These are phyloP conservation scores for Sarcophaga carnaria DNA, from an alignment of 2,888 invertebrate genomes.

Conservation along the genomic window DNA sequence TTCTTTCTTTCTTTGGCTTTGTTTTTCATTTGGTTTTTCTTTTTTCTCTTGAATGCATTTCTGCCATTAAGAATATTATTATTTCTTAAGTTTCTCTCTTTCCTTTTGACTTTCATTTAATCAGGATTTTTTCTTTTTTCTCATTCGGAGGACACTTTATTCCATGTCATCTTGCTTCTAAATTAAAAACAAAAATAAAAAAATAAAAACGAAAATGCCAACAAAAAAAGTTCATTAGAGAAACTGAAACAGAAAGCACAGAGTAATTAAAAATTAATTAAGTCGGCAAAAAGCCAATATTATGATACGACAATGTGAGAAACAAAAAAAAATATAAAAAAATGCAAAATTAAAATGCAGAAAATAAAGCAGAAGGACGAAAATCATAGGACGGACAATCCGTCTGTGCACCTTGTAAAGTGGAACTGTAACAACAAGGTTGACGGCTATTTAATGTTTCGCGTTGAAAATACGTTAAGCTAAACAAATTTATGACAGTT, in stretches of 20 bases:
- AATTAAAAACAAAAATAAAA: neutral
- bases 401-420: conserved; percentile 23
- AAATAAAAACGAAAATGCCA: conserved; percentile 12
- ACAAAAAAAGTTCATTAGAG: conserved; percentile 29
- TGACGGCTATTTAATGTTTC: conserved; percentile 45
- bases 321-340: conserved; percentile 2
- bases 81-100: conserved; percentile 28
- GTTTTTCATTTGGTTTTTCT: neutral
- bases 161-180: conserved; percentile 9
- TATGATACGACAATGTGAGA: conserved; percentile 22
- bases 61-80: conserved; percentile 23
- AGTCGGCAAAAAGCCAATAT: conserved; percentile 60
- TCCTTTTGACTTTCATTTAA: conserved; percentile 7
- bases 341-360: neutral
- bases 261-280: conserved; percentile 68
- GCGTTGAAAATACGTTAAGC: conserved; percentile 24
- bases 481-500: neutral
- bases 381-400: conserved; percentile 24
- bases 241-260: conserved; percentile 45
- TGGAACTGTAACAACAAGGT: conserved; percentile 17
- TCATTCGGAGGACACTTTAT: neutral
- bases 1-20: conserved; percentile 24
- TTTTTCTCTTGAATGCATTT: conserved; percentile 12
- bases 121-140: conserved; percentile 6
- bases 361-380: neutral